Evolutionary conservation across 2,888 invertebrate species (phyloP), one percentile per base, ranked within the genome.

Genomic region (Tuta absoluta): DNA sequence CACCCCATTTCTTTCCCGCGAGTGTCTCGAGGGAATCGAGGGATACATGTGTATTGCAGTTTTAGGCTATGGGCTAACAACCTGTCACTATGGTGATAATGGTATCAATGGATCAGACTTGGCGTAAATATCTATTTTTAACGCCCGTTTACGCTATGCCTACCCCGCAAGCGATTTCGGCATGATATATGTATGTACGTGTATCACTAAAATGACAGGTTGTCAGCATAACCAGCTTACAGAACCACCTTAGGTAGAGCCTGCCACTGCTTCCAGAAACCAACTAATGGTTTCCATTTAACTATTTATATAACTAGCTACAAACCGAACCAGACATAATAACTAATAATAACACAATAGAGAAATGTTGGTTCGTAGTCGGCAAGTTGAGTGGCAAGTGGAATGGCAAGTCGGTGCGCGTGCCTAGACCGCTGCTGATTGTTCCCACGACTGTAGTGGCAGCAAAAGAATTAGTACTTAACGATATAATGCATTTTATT

Each of bases 361-460:
- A n/a, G 45, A 45, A 45, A 45, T 45, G 45, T 45, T 45, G 45
- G 45, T 45, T 17, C 17, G 45, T 17, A 11, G 14, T 14, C 14
- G n/a, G 45, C 45, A 4, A 45, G 45, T 45, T n/a, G 45, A 45
- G n/a, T 45, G 45, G 45, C 45, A 45, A 45, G n/a, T 45, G 7
- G 45, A 45, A 0, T 45, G 7, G 45, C 45, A 4, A 45, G n/a
- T 17, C 17, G 45, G 17, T 45, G 45, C 45, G 45, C 45, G 45
- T 45, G 45, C 17, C 41, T 8, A 17, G 45, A 33, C 33, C 33
- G 33, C 33, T 10, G 17, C n/a, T 45, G 45, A 45, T 45, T 45
- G 45, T 45, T 45, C 45, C 45, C 45, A 45, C 45, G 45, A 45
- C n/a, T 45, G 45, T 45, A 45, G n/a, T 11, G 45, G n/a, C 45